These are phyloP conservation scores for Sceliomorpha sp. DNA, from an alignment of 2,888 invertebrate species.

Conservation along the genomic window DNA sequence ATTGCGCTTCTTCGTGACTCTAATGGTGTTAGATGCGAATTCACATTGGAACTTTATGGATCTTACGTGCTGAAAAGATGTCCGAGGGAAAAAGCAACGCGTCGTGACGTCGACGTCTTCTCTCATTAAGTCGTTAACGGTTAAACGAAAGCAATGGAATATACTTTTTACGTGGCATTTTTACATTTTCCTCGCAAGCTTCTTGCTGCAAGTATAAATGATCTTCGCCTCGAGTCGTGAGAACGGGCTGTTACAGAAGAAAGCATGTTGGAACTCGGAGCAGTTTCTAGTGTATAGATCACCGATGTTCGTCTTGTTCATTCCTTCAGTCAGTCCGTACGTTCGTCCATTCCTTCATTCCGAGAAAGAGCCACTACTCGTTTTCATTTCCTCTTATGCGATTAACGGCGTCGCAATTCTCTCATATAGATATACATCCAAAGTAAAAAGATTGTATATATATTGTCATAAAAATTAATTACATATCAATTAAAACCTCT, in stretches of 20 bases:
- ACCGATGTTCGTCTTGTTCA: conserved; percentile 38
- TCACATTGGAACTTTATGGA: not conserved
- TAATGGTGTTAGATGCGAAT: conserved; percentile 37
- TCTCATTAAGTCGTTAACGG: too few species aligned
- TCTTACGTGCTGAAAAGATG: too few species aligned
- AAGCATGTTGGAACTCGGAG: conserved; percentile 31
- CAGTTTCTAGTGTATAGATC: conserved; percentile 50
- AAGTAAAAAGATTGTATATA: too few species aligned
- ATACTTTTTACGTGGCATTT: conserved; percentile 28
- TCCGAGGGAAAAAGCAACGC: too few species aligned
- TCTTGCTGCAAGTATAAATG: conserved; percentile 48
- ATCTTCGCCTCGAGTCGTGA: conserved; percentile 49
- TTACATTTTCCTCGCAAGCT: conserved; percentile 40
- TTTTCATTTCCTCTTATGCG: conserved; percentile 77
- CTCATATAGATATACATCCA: conserved; percentile 15
- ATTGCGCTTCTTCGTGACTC: conserved; percentile 14
- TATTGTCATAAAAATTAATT: too few species aligned
- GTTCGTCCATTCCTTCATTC: conserved; percentile 60
- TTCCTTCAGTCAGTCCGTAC: conserved; percentile 35
- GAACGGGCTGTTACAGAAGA: conserved; percentile 53
- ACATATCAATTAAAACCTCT: too few species aligned
- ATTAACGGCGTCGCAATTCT: conserved; percentile 65
- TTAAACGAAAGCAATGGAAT: too few species aligned
- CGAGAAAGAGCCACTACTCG: conserved; percentile 69
- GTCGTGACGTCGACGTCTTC: too few species aligned